Base-by-base conservation (phyloP, 2,888 invertebrate species). In the Amblyjoppa fuscipennis region DNA sequence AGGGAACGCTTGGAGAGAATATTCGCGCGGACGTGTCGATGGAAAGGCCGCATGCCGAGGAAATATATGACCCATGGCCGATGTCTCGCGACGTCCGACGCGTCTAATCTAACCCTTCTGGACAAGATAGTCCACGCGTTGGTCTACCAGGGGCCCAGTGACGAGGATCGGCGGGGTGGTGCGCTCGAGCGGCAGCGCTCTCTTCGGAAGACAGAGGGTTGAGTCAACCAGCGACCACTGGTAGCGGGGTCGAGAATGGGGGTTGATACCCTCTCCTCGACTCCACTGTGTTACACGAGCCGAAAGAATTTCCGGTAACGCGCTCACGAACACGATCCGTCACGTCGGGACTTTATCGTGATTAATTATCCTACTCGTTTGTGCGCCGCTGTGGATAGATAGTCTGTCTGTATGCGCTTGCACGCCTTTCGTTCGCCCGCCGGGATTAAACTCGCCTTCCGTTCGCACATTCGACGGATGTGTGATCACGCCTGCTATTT, bases 91-190 rank as follows among this genome's bases (percentile, higher is more conserved):
- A 82, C 66, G 79, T 82, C 79, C 92, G 92, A 93, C 92, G 92
- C 92, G 91, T 93, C 94, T 93, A 93, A 94, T 94, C 93, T 92
- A 92, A 93, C 93, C 93, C 93, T 93, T 93, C 90, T 90, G 91
- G 92, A 92, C 93, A 92, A 93, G 93, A 93, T 93, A 93, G 92
- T 90, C 90, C 88, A 84, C 82, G 81, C 75, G 68, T 41, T 53
- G 73, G 85, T 64, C 83, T 76, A 69, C 81, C 76, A 6, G 7
- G 59, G 59, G 64, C 16, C 25, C n/a, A 53, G 28, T n/a, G 13
- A 68, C 5, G 41, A 73, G 41, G 83, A 73, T 83, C 84, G 78
- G 45, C 59, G 66, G 76, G 73, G 56, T 61, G 70, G 53, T 59
- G 41, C 25, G 56, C 59, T 59, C 25, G 73, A 81, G 71, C 78